phyloP scores from a whole-genome alignment of 2,113 vertebrate genomes.

The Indicator indicator region DNA sequence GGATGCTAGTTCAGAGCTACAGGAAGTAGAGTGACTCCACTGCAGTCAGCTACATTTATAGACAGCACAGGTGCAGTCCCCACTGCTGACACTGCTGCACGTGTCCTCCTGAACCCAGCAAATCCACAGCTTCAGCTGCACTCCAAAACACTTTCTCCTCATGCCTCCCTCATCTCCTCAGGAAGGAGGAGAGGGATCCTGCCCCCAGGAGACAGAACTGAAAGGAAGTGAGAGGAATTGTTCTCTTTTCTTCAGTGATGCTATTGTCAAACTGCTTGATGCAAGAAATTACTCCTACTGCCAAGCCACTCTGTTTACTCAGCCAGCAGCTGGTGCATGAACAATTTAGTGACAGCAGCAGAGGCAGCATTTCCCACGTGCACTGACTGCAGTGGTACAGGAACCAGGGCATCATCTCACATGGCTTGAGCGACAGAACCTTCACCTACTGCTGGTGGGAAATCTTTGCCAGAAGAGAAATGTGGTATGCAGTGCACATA shows the following conservation, averaged over 20 bases:
- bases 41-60: neutral
- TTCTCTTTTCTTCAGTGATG: neutral
- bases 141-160: neutral
- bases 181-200: neutral
- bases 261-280: neutral
- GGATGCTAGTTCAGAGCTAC: neutral
- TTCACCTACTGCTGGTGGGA: neutral
- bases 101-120: neutral
- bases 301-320: neutral
- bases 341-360: neutral
- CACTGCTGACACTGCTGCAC: fast-evolving
- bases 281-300: neutral
- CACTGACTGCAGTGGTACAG: neutral
- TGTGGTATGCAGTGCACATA: neutral
- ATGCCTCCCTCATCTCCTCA: neutral
- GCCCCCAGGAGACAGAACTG: neutral
- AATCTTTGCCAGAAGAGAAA: neutral
- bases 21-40: neutral
- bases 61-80: neutral
- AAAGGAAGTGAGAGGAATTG: neutral
- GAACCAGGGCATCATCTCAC: neutral
- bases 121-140: neutral
- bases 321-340: neutral
- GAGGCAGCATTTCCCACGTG: neutral
- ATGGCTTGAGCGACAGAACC: neutral